phyloP scores from a whole-genome alignment of 2,888 invertebrate genomes.

The Epiblema foenella region DNA sequence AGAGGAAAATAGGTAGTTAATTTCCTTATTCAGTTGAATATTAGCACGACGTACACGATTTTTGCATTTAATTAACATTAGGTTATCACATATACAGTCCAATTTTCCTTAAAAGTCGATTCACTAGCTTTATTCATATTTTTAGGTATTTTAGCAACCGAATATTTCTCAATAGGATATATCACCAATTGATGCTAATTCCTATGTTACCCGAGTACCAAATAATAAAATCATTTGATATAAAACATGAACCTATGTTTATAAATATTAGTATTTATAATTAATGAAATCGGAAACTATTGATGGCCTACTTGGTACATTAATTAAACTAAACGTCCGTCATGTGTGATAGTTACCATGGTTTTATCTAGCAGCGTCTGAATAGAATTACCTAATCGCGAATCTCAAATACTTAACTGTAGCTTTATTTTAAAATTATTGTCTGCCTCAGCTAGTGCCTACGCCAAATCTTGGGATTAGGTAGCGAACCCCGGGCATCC shows the following conservation, averaged over 20 bases:
- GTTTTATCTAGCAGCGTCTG: too few relatives aligned
- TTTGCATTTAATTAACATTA: constrained; percentile 9
- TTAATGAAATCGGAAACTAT: background rate
- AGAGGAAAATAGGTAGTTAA: constrained; percentile 1
- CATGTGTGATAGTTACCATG: background rate
- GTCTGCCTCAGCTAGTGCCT: too few relatives aligned
- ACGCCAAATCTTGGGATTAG: too few relatives aligned
- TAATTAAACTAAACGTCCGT: background rate
- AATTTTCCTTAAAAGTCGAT: constrained; percentile 11
- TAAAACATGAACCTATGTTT: background rate
- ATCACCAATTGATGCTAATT: constrained; percentile 3
- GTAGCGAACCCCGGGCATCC: too few relatives aligned
- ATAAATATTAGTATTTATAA: background rate
- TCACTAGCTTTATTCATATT: background rate
- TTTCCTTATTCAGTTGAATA: background rate
- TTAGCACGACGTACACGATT: background rate
- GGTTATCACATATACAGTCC: constrained; percentile 8
- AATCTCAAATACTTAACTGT: too few relatives aligned
- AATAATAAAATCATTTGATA: background rate
- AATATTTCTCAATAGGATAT: constrained; percentile 8
- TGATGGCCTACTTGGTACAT: background rate
- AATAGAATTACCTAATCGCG: too few relatives aligned
- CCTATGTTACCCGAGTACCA: background rate
- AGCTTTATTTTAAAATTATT: too few relatives aligned
- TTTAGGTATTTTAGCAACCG: background rate